Evolutionary conservation across 2,888 invertebrate genomes (phyloP).

Genomic region (Heliconius ismenius): DNA sequence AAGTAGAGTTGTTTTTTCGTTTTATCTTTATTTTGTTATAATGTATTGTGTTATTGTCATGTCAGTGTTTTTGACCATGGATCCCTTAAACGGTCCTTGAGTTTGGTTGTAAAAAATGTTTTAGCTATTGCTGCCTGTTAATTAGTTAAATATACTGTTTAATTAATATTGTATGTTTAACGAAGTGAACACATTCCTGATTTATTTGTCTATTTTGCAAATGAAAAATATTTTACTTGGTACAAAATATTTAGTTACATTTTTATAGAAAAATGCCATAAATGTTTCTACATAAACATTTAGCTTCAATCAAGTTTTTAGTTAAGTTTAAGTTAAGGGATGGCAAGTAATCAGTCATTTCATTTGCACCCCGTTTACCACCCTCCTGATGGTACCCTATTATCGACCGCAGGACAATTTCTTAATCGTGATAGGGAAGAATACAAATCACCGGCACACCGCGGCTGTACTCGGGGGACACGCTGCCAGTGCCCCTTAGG

Average conservation of each 20-base stretch:
- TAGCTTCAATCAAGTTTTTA: slow-evolving; percentile 20
- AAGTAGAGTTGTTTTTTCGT: background rate
- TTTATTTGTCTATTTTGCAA: background rate
- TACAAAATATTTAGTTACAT: background rate
- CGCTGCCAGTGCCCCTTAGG: slow-evolving; percentile 52
- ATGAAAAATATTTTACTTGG: background rate
- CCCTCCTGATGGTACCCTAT: slow-evolving; percentile 41
- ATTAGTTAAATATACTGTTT: background rate
- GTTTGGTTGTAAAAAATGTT: background rate
- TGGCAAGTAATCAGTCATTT: slow-evolving; percentile 36
- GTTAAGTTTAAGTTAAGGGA: slow-evolving; percentile 24
- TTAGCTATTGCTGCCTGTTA: background rate
- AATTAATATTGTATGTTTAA: background rate
- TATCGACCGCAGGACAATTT: slow-evolving; percentile 54
- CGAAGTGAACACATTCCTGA: background rate
- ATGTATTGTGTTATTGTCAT: background rate
- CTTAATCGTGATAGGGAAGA: slow-evolving; percentile 70
- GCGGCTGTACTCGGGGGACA: slow-evolving; percentile 66
- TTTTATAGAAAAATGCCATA: background rate
- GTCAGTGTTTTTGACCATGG: background rate
- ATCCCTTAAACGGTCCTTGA: no score
- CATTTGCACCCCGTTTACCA: slow-evolving; percentile 37
- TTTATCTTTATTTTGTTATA: background rate
- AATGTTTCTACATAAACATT: background rate
- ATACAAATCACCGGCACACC: slow-evolving; percentile 73